A percentile compares a stretch with the other conserved stretches of the same genome.
Conservation (phyloP, 1,140 invertebrate species). For the Apis dorsata region DNA sequence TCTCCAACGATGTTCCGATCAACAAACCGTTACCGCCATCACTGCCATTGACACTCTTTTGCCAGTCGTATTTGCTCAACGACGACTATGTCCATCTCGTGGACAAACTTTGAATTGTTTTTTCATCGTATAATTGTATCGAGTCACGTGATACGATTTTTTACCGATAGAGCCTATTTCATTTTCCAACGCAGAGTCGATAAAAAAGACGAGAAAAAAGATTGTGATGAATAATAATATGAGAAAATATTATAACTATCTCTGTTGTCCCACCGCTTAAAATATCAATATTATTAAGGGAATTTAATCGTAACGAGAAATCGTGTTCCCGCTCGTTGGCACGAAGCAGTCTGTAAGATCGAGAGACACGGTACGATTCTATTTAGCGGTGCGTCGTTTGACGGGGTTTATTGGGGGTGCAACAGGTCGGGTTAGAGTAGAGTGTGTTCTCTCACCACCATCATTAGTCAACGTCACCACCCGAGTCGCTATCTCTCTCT, state of each 20-base stretch:
- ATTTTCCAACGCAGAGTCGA: no score
- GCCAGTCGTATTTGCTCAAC: not conserved
- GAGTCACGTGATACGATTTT: no score
- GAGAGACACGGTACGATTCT: conserved; percentile 78
- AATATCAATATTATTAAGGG: conserved; percentile 20
- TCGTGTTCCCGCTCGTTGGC: conserved; percentile 59
- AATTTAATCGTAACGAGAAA: conserved; percentile 59
- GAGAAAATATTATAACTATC: not conserved
- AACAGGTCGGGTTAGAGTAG: conserved; percentile 80
- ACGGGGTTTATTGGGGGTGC: conserved; percentile 79
- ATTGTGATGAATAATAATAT: not conserved
- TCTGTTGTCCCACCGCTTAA: conserved; percentile 20
- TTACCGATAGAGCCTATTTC: no score
- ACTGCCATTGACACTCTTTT: conserved; percentile 1
- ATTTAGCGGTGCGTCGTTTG: conserved; percentile 79
- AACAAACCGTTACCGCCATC: conserved; percentile 5
- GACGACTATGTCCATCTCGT: not conserved
- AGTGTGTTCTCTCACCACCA: conserved; percentile 80
- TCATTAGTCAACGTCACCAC: conserved; percentile 81
- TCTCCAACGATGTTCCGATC: conserved; percentile 42
- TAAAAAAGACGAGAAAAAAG: not conserved
- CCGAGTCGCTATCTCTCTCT: conserved; percentile 60
- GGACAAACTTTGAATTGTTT: no score
- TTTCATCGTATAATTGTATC: not conserved
- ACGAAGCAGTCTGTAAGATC: conserved; percentile 74